Conservation (phyloP, 2,113 vertebrate species). For the Kobus ellipsiprymnus region DNA sequence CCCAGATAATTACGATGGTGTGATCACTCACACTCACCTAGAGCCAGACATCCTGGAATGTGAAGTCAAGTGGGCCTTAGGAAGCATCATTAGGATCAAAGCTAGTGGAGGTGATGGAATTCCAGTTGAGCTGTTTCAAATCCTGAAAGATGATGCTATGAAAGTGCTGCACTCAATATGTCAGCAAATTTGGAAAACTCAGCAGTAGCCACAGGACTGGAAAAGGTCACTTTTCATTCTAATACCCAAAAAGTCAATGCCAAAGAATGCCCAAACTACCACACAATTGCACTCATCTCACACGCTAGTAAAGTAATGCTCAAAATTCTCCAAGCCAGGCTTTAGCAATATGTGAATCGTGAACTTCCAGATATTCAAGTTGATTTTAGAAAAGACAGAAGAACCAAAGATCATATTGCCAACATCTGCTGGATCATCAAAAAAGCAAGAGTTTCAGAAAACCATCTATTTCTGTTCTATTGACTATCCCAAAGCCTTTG, state of each 20-base stretch:
- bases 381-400: neutral
- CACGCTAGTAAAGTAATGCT: neutral
- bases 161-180: neutral
- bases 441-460: too few species aligned
- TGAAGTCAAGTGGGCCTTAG: neutral
- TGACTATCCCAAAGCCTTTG: too few species aligned
- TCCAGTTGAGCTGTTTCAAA: neutral
- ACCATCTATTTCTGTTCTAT: too few species aligned
- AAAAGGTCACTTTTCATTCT: neutral
- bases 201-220: neutral
- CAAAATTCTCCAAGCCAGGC: neutral
- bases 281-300: neutral
- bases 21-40: neutral
- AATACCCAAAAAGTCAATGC: neutral
- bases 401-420: neutral
- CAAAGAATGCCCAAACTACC: neutral
- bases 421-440: accelerated
- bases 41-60: neutral
- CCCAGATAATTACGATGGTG: neutral
- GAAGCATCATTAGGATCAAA: neutral
- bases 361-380: neutral
- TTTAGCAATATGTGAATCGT: neutral
- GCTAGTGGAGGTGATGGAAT: neutral
- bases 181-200: neutral
- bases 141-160: neutral